These are phyloP conservation scores for Hedychridium roseum DNA, from an alignment of 2,888 invertebrate genomes.

Conservation along the genomic window DNA sequence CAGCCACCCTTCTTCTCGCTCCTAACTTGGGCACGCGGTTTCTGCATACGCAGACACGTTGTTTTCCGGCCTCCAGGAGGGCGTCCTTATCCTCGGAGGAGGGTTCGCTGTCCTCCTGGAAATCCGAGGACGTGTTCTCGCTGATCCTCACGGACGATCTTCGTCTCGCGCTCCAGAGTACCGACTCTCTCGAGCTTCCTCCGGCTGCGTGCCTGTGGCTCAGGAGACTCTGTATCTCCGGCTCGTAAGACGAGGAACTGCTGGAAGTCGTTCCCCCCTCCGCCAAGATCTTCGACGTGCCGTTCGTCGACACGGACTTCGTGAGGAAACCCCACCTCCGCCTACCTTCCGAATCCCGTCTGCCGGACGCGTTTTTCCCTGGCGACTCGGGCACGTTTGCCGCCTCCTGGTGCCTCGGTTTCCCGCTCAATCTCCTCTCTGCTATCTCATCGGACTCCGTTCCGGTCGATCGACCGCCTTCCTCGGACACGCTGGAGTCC, in stretches of 20 bases:
- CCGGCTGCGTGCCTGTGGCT: constrained; percentile 9
- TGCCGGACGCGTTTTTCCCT: constrained; percentile 18
- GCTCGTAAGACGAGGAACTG: constrained; percentile 32
- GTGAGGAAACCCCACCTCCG: constrained; percentile 22
- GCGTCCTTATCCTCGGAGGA: constrained; percentile 53
- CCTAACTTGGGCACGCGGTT: constrained; percentile 44
- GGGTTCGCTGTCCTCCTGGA: constrained; percentile 50
- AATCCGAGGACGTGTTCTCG: constrained; percentile 47
- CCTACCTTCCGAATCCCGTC: background rate
- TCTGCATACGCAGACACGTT: constrained; percentile 42
- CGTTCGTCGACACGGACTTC: constrained; percentile 30
- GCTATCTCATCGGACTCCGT: constrained; percentile 8
- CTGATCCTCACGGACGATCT: constrained; percentile 21
- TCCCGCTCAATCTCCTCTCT: background rate
- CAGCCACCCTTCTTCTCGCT: constrained; percentile 34
- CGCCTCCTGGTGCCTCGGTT: constrained; percentile 1
- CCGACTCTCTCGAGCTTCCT: constrained; percentile 5
- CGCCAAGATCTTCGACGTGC: constrained; percentile 21
- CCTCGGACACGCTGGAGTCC: constrained; percentile 38
- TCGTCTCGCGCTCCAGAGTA: constrained; percentile 15
- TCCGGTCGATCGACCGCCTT: constrained; percentile 26
- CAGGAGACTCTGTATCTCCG: constrained; percentile 17
- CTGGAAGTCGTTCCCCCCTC: constrained; percentile 38
- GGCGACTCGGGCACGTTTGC: constrained; percentile 25
- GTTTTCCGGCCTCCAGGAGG: constrained; percentile 41